Evolutionary conservation across 2,888 invertebrate genomes (phyloP).

Genomic region (Tubiluchus corallicola): DNA sequence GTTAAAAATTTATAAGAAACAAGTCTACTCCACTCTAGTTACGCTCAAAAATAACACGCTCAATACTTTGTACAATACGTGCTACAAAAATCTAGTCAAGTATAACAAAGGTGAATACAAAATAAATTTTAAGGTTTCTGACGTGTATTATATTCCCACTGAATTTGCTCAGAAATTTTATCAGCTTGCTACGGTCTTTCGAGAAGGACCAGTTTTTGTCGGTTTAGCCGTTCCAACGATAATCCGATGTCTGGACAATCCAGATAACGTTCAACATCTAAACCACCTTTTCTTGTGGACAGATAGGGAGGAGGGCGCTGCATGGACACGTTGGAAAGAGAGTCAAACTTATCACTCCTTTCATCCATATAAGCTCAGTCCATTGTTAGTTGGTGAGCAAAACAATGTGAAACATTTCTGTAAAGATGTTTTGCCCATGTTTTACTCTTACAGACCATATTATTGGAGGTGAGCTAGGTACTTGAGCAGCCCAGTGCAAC

Average conservation of each 20-base stretch:
- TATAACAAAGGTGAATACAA: not conserved
- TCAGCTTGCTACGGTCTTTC: not conserved
- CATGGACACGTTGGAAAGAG: slow-evolving; percentile 1
- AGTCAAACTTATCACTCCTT: not conserved
- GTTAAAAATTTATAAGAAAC: not conserved
- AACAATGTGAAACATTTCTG: not conserved
- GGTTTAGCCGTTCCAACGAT: not conserved
- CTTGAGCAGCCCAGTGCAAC: too few relatives aligned
- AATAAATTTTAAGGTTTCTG: not conserved
- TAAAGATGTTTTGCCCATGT: not conserved
- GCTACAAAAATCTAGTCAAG: not conserved
- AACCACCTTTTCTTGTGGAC: not conserved
- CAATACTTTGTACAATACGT: not conserved
- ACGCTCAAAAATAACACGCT: not conserved
- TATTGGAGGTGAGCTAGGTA: too few relatives aligned
- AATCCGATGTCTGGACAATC: not conserved
- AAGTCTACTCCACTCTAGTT: not conserved
- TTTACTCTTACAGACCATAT: not conserved
- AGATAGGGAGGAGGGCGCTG: not conserved
- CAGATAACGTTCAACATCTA: not conserved
- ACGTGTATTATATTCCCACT: not conserved
- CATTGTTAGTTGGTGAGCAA: not conserved
- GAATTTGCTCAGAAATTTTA: not conserved
- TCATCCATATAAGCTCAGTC: slow-evolving; percentile 3
- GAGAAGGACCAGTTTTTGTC: not conserved